Evolutionary conservation across 2,888 invertebrate genomes (phyloP), one percentile per base, ranked within the genome.

Genomic region (Sympetrum striolatum): DNA sequence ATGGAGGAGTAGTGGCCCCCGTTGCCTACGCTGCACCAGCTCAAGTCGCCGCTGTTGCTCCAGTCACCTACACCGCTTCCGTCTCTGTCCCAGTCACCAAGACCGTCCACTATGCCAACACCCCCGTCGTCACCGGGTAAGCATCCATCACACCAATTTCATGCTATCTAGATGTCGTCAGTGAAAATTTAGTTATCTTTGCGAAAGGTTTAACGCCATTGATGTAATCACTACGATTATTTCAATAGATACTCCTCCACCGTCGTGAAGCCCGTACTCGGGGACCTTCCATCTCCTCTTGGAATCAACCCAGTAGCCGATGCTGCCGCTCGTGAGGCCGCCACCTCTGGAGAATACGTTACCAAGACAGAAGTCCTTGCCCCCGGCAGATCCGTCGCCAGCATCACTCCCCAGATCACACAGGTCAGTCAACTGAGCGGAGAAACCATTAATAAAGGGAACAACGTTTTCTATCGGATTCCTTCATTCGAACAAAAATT

Each of bases 351-450:
- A 37, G 94, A 58, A 14, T 86, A 37, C 39, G 93, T 92, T 90
- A 91, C 92, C 91, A 92, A 93, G 92, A 91, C 92, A 90, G 91
- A 92, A 80, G 93, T 93, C 90, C 92, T 93, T 90, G 93, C 93
- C 90, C 93, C 93, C 91, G 93, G 93, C 91, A 92, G 93, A 81
- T 91, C 93, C 90, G 93, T 93, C 91, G 92, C 93, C 90, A 93
- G 93, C 91, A 92, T 93, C 91, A 93, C 93, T 82, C 93, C 93
- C 90, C 93, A 93, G 92, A 92, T 93, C 39, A 93, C 93, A 91
- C 92, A 93, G 91, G 86, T 86, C 22, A 53, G 53, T 53, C 53
- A 18, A 53, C 15, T 15, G 2, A 53, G 8, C 18, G 2, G 18
- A 18, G 18, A 18, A 18, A 18, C 53, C 53, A 53, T 53, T 53